Evolutionary conservation across 2,113 vertebrate genomes (phyloP).

Genomic region (Pteruthius melanotis): DNA sequence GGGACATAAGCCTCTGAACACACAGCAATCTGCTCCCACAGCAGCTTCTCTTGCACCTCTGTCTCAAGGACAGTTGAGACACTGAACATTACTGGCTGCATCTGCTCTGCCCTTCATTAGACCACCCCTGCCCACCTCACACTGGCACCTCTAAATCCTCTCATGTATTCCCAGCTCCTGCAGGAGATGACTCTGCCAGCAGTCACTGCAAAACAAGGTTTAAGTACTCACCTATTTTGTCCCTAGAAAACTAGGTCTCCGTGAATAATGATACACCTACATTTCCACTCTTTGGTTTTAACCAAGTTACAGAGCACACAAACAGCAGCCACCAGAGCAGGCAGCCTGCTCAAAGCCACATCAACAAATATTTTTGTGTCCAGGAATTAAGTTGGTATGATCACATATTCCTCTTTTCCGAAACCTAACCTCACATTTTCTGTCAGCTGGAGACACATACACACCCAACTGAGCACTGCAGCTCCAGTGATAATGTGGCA

Average conservation of each 20-base stretch:
- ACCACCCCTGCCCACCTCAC: background rate
- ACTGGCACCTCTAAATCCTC: background rate
- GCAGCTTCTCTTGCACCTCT: background rate
- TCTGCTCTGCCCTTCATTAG: background rate
- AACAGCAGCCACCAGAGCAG: background rate
- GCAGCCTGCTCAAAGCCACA: background rate
- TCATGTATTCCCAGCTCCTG: background rate
- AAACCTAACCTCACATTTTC: background rate
- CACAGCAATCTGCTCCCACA: background rate
- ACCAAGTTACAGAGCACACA: background rate
- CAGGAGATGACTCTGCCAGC: background rate
- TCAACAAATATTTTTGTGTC: background rate
- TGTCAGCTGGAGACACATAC: background rate
- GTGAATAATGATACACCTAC: rapidly evolving
- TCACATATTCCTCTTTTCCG: background rate
- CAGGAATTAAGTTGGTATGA: background rate
- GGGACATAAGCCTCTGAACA: background rate
- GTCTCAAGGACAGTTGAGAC: background rate
- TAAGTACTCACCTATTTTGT: background rate
- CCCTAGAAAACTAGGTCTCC: background rate
- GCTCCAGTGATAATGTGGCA: background rate
- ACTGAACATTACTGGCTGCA: background rate
- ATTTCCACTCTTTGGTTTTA: background rate
- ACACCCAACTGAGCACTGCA: rapidly evolving
- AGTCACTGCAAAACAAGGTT: background rate